Percentiles rank a stretch among this genome's conserved stretches.
These are phyloP conservation scores for Brenthis hecate DNA, from an alignment of 2,888 invertebrate species.

Conservation along the genomic window DNA sequence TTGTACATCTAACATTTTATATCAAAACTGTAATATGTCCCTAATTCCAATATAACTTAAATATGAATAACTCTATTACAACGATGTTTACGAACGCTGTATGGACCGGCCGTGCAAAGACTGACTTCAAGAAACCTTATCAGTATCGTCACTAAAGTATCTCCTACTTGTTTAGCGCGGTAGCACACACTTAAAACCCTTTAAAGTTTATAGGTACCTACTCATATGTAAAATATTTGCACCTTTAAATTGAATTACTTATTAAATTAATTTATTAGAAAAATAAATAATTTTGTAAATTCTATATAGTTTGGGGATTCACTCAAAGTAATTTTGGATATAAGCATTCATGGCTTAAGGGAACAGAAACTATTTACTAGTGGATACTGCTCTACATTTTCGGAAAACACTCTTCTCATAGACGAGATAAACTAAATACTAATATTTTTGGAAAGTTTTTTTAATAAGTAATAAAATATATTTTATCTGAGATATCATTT, in stretches of 20 bases:
- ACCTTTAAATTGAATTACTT: neutral
- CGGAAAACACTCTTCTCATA: too few relatives aligned
- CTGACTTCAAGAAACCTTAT: constrained; percentile 49
- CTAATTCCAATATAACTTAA: neutral
- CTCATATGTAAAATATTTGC: neutral
- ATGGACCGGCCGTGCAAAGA: constrained; percentile 43
- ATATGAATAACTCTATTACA: neutral
- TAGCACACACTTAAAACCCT: constrained; percentile 10
- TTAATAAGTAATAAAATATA: neutral
- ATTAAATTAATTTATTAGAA: neutral
- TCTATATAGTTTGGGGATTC: too few relatives aligned
- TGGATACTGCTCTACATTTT: too few relatives aligned
- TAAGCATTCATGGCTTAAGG: too few relatives aligned
- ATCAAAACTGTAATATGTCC: neutral
- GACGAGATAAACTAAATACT: too few relatives aligned
- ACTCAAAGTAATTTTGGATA: too few relatives aligned
- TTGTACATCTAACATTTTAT: neutral
- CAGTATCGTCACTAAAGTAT: constrained; percentile 41
- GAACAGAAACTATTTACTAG: too few relatives aligned
- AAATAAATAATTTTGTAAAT: too few relatives aligned
- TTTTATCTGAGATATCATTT: neutral
- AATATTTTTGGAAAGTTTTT: too few relatives aligned
- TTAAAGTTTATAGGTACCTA: neutral
- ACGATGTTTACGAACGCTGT: constrained; percentile 33
- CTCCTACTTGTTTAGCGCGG: constrained; percentile 9